Percentiles rank a stretch among this genome's conserved stretches.
Evolutionary conservation across 2,888 invertebrate genomes (phyloP).

Genomic region (Melanophora roralis): DNA sequence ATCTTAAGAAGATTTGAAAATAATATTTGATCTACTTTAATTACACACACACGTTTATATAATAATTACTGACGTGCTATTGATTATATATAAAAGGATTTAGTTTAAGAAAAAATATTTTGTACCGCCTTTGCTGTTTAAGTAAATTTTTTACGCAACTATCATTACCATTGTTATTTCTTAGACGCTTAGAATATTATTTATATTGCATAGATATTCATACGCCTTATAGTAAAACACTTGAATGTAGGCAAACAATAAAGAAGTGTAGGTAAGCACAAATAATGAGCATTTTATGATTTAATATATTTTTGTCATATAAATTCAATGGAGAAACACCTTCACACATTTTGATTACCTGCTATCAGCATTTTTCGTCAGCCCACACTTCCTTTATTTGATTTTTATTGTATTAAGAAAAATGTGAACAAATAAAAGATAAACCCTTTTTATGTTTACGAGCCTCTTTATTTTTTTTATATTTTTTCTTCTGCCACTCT

Average conservation of each 20-base stretch:
- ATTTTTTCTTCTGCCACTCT: too few species aligned
- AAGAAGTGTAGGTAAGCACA: background rate
- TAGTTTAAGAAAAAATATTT: too few species aligned
- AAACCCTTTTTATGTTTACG: background rate
- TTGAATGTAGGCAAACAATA: background rate
- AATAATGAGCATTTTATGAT: background rate
- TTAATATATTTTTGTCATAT: too few species aligned
- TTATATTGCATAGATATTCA: too few species aligned
- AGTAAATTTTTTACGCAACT: too few species aligned
- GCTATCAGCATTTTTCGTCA: background rate
- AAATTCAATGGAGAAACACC: background rate
- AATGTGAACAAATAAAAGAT: background rate
- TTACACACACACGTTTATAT: too few species aligned
- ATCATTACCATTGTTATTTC: too few species aligned
- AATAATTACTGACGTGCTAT: too few species aligned
- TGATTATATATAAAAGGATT: too few species aligned
- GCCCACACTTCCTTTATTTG: background rate
- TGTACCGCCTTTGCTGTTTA: too few species aligned
- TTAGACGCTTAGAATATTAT: too few species aligned
- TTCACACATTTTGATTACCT: background rate
- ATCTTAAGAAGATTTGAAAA: background rate
- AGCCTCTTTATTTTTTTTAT: background rate
- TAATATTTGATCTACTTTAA: background rate
- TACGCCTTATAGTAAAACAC: too few species aligned
- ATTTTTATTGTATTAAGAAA: background rate